Evolutionary conservation across 2,888 invertebrate species (phyloP), one percentile per base, ranked within the genome.

Genomic region (Tachina fera): DNA sequence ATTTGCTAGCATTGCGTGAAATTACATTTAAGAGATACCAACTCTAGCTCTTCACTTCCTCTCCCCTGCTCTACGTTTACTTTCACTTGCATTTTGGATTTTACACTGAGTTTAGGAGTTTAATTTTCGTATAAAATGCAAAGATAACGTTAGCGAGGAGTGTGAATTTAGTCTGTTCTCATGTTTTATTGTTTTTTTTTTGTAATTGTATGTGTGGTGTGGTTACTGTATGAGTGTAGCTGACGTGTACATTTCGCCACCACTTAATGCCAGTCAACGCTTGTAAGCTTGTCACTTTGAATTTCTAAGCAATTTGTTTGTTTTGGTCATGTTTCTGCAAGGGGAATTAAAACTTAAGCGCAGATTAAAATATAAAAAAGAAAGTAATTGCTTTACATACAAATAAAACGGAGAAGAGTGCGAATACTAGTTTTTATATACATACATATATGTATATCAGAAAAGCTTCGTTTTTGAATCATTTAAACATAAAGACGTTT

Each of bases 251-350:
- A 83, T 83, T 83, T 80, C 83, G 76, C 83, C 83, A 80, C 72
- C 86, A 83, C 79, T 79, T 83, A 83, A 83, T 79, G 86, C 83
- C 83, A 86, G 83, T 86, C 86, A 86, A 83, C 84, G 86, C 81
- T 78, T 87, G 84, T 84, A 75, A 84, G 78, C 84, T 79, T 87
- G 87, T 87, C 87, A 82, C 84, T 87, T 84, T 82, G 75, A 82
- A 81, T 87, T 87, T 82, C 81, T 87, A 84, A 87, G 81, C 87
- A 87, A 87, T 87, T 84, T 87, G 82, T 87, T 87, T 84, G 75
- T 68, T 79, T 81, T 80, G 84, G 84, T 84, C 80, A 81, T 84
- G 77, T 81, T 61, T 71, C 76, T 65, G 63, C 60, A 41, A 60
- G 76, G 70, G 65, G 74, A 67, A 68, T 81, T 68, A 75, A 75